Conservation (phyloP, 2,888 invertebrate genomes). For the Scaptomyza parva region DNA sequence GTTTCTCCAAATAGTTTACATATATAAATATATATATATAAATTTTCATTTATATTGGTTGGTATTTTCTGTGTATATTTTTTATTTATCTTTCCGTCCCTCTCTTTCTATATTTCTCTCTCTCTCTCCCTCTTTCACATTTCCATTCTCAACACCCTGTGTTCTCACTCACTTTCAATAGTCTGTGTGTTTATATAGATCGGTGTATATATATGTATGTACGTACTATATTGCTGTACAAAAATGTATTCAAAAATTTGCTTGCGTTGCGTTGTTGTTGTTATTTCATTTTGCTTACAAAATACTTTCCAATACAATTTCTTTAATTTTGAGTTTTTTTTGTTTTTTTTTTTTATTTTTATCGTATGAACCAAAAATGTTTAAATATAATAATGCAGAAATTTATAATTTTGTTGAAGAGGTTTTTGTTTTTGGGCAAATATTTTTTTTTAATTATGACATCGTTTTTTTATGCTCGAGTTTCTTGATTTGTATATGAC, state of each 20-base stretch:
- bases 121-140: conserved; percentile 34
- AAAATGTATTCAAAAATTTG: conserved; percentile 73
- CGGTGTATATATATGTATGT: conserved; percentile 51
- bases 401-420: conserved; percentile 71
- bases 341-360: conserved; percentile 62
- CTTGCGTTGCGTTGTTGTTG: conserved; percentile 63
- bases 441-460: conserved; percentile 45
- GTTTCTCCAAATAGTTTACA: conserved; percentile 76
- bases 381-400: conserved; percentile 80
- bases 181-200: conserved; percentile 59
- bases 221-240: conserved; percentile 57
- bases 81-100: conserved; percentile 40
- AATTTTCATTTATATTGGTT: conserved; percentile 62
- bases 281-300: conserved; percentile 50
- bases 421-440: conserved; percentile 59
- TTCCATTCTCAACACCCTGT: conserved; percentile 38
- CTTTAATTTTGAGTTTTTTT: conserved; percentile 50
- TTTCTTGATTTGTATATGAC: conserved; percentile 41
- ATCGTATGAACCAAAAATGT: conserved; percentile 81
- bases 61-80: conserved; percentile 58
- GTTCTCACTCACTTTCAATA: conserved; percentile 52
- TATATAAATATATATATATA: conserved; percentile 68
- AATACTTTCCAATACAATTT: conserved; percentile 58
- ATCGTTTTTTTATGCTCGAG: conserved; percentile 34
- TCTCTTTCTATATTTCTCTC: conserved; percentile 21